Conservation (phyloP, 2,888 invertebrate genomes). For the Pseudococcus jackbeardsleyi region DNA sequence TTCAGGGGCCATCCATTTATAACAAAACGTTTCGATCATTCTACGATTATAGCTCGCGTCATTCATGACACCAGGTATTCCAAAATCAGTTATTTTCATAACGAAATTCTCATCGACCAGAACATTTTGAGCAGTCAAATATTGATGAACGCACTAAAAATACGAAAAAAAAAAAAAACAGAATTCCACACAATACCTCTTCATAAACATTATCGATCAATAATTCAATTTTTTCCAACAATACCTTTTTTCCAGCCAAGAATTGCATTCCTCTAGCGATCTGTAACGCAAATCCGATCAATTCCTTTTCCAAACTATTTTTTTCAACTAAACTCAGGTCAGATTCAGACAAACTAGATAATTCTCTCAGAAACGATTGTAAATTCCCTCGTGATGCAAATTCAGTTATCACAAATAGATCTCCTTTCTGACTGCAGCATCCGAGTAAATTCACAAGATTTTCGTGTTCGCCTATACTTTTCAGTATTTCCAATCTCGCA, state of each 20-base stretch:
- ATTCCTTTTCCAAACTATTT: constrained; percentile 76
- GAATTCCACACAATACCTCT: too few relatives aligned
- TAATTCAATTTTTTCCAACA: background rate
- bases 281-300: constrained; percentile 95
- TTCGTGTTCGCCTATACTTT: constrained; percentile 96
- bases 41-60: background rate
- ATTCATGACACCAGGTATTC: background rate
- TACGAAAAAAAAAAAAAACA: background rate
- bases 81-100: background rate
- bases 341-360: constrained; percentile 81
- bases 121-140: background rate
- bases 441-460: constrained; percentile 97
- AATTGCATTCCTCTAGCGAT: constrained; percentile 77
- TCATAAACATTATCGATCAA: background rate
- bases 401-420: constrained; percentile 88
- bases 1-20: background rate
- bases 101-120: background rate
- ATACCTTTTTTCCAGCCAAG: constrained; percentile 82
- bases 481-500: constrained; percentile 99
- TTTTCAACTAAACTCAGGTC: constrained; percentile 69
- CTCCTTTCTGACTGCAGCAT: constrained; percentile 95
- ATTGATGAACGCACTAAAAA: background rate
- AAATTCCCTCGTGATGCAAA: constrained; percentile 94
- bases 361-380: constrained; percentile 92
- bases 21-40: background rate